Evolutionary conservation across 2,113 vertebrate genomes (phyloP).

Genomic region (Ageneiosus marmoratus): DNA sequence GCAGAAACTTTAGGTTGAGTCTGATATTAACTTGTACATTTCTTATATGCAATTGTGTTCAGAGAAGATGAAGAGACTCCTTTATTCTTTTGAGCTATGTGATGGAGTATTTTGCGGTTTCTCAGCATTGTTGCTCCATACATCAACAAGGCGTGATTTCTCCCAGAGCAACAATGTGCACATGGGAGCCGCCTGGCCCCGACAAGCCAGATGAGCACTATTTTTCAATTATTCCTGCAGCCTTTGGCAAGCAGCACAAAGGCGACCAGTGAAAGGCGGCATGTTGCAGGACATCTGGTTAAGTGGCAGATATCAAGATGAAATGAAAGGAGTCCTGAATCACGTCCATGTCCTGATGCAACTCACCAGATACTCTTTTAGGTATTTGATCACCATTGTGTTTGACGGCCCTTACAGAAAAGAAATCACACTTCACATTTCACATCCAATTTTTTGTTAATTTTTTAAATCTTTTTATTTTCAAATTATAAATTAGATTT

Average conservation of each 20-base stretch:
- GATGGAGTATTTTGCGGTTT: constrained; percentile 15
- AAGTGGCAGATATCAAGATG: constrained; percentile 58
- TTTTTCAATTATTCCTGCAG: constrained; percentile 65
- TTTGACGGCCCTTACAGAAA: background rate
- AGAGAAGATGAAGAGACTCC: constrained; percentile 27
- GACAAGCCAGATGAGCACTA: constrained; percentile 49
- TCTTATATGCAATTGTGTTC: background rate
- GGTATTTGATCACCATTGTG: constrained; percentile 10
- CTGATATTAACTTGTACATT: constrained; percentile 21
- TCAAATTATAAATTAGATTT: background rate
- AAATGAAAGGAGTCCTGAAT: constrained; percentile 59
- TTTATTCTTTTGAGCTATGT: constrained; percentile 10
- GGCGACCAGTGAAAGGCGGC: constrained; percentile 40
- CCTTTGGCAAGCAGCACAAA: constrained; percentile 66
- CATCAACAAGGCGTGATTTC: constrained; percentile 41
- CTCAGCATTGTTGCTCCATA: constrained; percentile 31
- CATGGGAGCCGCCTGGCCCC: constrained; percentile 43
- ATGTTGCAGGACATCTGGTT: constrained; percentile 60
- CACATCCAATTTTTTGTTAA: background rate
- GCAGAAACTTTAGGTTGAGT: constrained; percentile 18
- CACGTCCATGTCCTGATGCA: constrained; percentile 44
- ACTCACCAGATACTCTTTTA: constrained; percentile 38
- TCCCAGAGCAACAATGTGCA: constrained; percentile 32
- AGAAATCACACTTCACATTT: background rate
- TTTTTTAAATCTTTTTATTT: background rate